Conservation (phyloP, 35 echinoderm and acorn worm species). For the Hemicentrotus pulcherrimus region DNA sequence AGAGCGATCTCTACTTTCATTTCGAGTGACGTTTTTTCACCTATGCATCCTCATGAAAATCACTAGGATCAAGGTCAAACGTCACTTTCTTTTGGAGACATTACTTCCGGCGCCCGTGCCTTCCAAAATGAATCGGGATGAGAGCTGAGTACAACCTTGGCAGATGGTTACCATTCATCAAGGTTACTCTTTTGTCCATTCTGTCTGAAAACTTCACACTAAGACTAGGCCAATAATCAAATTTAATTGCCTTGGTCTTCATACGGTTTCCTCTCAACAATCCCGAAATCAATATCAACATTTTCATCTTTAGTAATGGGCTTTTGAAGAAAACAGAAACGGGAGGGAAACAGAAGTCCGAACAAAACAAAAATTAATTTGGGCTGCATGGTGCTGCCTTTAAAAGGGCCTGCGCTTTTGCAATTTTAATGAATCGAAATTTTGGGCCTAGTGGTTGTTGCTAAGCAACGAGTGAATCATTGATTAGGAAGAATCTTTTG, state of each 20-base stretch:
- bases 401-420: not conserved
- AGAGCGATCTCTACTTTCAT: not conserved
- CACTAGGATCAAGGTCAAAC: not conserved
- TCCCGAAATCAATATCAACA: not conserved
- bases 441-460: not conserved
- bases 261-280: not conserved
- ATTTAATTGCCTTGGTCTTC: slow-evolving; percentile 30
- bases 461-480: slow-evolving; percentile 10
- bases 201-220: not conserved
- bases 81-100: not conserved
- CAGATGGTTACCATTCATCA: not conserved
- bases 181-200: not conserved
- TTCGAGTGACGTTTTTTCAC: not conserved
- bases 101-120: not conserved
- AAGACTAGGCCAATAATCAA: slow-evolving; percentile 34
- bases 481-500: not conserved
- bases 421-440: slow-evolving; percentile 20
- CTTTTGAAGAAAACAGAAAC: not conserved
- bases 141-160: not conserved
- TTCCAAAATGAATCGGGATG: not conserved
- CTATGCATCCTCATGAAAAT: not conserved
- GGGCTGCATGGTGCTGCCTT: not conserved
- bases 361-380: not conserved
- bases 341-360: not conserved
- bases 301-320: not conserved